Evolutionary conservation across 2,888 invertebrate species (phyloP).

Genomic region (Galeruca laticollis): DNA sequence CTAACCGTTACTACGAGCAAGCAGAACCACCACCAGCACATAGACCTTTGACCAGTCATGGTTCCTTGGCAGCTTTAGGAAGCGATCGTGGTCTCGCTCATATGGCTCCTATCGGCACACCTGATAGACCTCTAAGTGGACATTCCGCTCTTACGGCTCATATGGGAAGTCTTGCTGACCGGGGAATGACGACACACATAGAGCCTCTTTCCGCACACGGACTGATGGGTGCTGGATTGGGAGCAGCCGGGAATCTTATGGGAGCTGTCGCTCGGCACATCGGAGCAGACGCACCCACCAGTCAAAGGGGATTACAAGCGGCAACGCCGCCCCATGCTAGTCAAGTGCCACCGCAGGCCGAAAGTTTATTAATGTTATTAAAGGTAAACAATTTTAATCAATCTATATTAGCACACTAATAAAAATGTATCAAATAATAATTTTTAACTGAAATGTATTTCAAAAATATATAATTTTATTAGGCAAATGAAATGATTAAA

Average conservation of each 20-base stretch:
- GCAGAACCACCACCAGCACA: slow-evolving; percentile 76
- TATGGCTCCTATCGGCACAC: slow-evolving; percentile 60
- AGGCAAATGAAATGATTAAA: too few species aligned
- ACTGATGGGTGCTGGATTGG: slow-evolving; percentile 64
- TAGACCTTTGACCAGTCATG: slow-evolving; percentile 65
- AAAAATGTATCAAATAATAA: slow-evolving; percentile 6
- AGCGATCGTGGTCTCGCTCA: slow-evolving; percentile 63
- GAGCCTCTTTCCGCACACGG: slow-evolving; percentile 60
- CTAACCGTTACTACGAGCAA: slow-evolving; percentile 71
- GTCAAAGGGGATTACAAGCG: slow-evolving; percentile 69
- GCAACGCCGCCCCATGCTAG: slow-evolving; percentile 79
- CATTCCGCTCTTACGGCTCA: slow-evolving; percentile 48
- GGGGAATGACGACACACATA: slow-evolving; percentile 59
- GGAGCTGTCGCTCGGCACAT: slow-evolving; percentile 65
- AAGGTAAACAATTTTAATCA: slow-evolving; percentile 67
- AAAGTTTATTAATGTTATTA: slow-evolving; percentile 83
- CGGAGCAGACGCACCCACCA: slow-evolving; percentile 69
- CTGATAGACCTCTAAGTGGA: slow-evolving; percentile 59
- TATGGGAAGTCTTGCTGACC: slow-evolving; percentile 50
- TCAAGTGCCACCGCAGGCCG: slow-evolving; percentile 86
- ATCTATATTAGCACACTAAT: slow-evolving; percentile 10
- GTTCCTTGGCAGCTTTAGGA: slow-evolving; percentile 61
- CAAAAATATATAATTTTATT: too few species aligned
- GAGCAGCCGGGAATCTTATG: slow-evolving; percentile 65
- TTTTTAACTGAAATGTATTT: too few species aligned